Evolutionary conservation across 1,140 invertebrate genomes (phyloP).

Genomic region (Mizuhopecten yessoensis): DNA sequence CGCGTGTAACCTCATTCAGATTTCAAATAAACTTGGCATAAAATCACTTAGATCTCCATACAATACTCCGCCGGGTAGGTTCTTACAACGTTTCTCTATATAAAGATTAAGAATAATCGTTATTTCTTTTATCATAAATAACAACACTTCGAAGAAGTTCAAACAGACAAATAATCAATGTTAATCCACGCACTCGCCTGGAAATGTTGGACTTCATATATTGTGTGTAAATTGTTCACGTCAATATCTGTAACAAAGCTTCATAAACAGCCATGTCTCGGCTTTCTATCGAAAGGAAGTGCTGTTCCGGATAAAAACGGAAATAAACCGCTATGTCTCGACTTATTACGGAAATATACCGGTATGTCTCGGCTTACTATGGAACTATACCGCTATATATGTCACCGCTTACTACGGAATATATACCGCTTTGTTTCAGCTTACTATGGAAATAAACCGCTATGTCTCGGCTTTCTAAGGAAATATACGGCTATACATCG

Average conservation of each 20-base stretch:
- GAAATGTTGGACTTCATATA: not conserved
- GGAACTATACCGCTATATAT: too few relatives aligned
- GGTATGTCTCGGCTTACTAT: too few relatives aligned
- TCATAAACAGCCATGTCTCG: too few relatives aligned
- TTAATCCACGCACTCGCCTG: not conserved
- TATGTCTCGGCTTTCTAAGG: too few relatives aligned
- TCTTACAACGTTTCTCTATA: not conserved
- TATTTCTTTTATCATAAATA: slow-evolving; percentile 1
- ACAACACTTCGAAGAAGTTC: not conserved
- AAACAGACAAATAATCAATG: slow-evolving; percentile 19
- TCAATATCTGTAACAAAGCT: not conserved
- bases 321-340: too few relatives aligned
- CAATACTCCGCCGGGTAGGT: not conserved
- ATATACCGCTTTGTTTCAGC: too few relatives aligned
- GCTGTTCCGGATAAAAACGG: too few relatives aligned
- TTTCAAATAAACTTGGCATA: not conserved
- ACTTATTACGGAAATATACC: too few relatives aligned
- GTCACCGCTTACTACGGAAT: too few relatives aligned
- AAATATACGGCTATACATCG: too few relatives aligned
- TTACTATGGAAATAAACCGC: too few relatives aligned
- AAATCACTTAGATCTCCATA: not conserved
- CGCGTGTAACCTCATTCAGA: not conserved
- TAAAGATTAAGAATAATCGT: not conserved
- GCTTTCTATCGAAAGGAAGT: too few relatives aligned
- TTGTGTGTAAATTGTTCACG: not conserved